Base-by-base conservation (phyloP, 2,888 invertebrate genomes). In the Carabus problematicus region DNA sequence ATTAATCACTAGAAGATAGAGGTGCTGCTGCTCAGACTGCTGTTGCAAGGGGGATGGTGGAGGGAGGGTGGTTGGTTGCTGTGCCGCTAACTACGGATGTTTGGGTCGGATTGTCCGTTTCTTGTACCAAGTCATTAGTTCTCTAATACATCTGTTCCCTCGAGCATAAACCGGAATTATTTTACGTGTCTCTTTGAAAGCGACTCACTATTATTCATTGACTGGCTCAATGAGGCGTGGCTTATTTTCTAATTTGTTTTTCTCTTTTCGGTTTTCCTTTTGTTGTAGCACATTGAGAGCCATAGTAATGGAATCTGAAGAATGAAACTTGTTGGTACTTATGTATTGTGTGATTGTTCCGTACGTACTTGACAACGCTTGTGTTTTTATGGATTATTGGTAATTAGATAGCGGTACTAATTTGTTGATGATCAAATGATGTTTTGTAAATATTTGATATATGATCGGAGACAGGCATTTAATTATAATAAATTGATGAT, bases 121-220 rank as follows among this genome's bases (percentile, higher is more conserved):
- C 63, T 54, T 63, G 42, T 18, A 63, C 52, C 12, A 40, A 63
- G 54, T 63, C 63, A 63, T 63, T 63, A 63, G 54, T 54, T 63
- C 41, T 63, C 52, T 54, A 63, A 63, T 63, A 52, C 14, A 47
- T 59, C 41, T 43, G 43, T 49, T 54, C n/a, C 54, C 52, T 1
- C n/a, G 11, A 56, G 39, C 18, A 39, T 29, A 56, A 56, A 39
- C 39, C 40, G 19, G 39, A 56, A 18, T 56, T 56, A 56, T 18
- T 56, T 56, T 56, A 52, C 56, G 18, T 18, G 54, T 54, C 54
- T 56, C 29, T n/a, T 56, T 18, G 4, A n/a, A 45, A 8, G 8
- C 29, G 56, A 40, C 14, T 56, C 11, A 11, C 11, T 45, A 45
- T 45, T 56, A 29, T 39, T 56, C 54, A 54, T 54, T 54, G 18